Percentiles rank a stretch among this genome's conserved stretches.
These are phyloP conservation scores for Pogonognathellus flavescens DNA, from an alignment of 1,140 invertebrate species.

Conservation along the genomic window DNA sequence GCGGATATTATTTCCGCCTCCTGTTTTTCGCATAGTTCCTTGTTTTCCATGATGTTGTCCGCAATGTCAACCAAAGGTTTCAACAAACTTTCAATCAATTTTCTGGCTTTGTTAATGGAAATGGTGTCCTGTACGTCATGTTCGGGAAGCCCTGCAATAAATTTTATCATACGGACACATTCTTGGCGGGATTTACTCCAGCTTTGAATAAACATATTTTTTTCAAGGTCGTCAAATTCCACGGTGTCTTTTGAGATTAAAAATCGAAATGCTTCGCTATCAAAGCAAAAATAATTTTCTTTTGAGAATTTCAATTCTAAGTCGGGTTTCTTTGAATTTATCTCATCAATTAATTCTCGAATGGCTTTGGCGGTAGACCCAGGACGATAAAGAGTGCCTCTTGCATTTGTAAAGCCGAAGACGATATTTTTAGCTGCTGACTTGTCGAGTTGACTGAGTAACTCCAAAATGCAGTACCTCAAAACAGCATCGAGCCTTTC, in stretches of 20 bases:
- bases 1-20: background rate
- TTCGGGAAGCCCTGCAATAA: background rate
- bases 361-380: slow-evolving; percentile 45
- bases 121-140: slow-evolving; percentile 27
- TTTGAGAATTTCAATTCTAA: slow-evolving; percentile 34
- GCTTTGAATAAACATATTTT: background rate
- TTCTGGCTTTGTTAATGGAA: slow-evolving; percentile 38
- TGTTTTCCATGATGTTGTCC: slow-evolving; percentile 41
- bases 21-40: background rate
- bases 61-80: slow-evolving; percentile 52
- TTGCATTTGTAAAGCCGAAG: slow-evolving; percentile 66
- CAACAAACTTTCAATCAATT: background rate
- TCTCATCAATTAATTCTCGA: background rate
- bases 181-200: slow-evolving; percentile 20
- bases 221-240: slow-evolving; percentile 15
- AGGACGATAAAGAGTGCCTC: slow-evolving; percentile 59
- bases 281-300: slow-evolving; percentile 60
- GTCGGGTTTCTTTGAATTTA: background rate
- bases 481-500: slow-evolving; percentile 61
- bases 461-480: slow-evolving; percentile 66
- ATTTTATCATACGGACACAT: slow-evolving; percentile 23
- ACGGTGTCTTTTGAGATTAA: slow-evolving; percentile 27
- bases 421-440: slow-evolving; percentile 66
- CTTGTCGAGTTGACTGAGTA: slow-evolving; percentile 65
- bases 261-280: slow-evolving; percentile 62